Base-by-base conservation (phyloP, 2,797 vertebrate genomes). In the Argyrosomus regius region DNA sequence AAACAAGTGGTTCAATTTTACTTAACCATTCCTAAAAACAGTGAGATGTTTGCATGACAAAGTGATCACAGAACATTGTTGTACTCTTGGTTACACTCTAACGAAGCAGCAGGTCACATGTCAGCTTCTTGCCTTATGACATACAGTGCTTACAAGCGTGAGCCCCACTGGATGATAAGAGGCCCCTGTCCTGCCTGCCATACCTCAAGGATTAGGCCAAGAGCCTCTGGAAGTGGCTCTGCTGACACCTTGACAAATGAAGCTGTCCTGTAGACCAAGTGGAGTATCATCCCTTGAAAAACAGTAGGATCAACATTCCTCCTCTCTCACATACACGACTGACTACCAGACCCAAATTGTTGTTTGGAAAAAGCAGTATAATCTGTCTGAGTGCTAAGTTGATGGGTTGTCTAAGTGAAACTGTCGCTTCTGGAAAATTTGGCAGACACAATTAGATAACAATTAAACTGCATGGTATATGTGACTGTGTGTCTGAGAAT, bases 281-380 rank as follows among this genome's bases (percentile, higher is more conserved):
- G 62, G 5, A 50, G 56, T 16, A 64, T 78, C 69, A 71, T 69
- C 64, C 59, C 77, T 41, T 85, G 66, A 78, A 84, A 65, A 79
- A 81, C 75, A 64, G 24, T n/a, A 39, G 74, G 74, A 60, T 85
- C 84, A 78, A 84, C 84, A 86, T 87, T 87, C 73, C 48, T 57
- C 43, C 9, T 48, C 59, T 57, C 66, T 58, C 50, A 24, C n/a
- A 60, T 76, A 41, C 64, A 78, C 6, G 1, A 70, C 74, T 62
- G 52, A 77, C 46, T n/a, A 53, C 49, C 73, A 78, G 75, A 72
- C 75, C 50, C 20, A 72, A 50, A 82, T 70, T 76, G 52, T 56
- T 81, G 78, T 77, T 82, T 81, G 59, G 74, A 83, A 28, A 62
- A 71, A 49, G 49, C 5, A 10, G 56, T 67, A 53, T 52, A 84